Conservation (phyloP, 2,888 invertebrate species). For the Stenoptilia bipunctidactyla region DNA sequence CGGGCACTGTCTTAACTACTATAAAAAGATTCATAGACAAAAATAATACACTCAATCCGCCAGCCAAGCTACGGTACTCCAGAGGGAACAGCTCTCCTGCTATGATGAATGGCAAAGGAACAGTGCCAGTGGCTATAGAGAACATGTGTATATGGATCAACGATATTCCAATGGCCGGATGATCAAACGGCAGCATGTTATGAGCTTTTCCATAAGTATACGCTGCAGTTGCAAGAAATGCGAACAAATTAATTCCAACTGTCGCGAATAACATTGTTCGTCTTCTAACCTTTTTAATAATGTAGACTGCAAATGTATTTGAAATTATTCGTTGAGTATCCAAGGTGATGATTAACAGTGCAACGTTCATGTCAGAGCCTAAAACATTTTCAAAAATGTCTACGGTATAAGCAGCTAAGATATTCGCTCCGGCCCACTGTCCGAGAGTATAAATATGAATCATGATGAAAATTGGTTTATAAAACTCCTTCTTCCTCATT, state of each 20-base stretch:
- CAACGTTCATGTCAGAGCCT: constrained; percentile 28
- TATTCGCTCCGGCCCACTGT: constrained; percentile 43
- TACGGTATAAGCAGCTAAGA: constrained; percentile 34
- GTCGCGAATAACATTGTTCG: constrained; percentile 37
- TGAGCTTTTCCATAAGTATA: constrained; percentile 32
- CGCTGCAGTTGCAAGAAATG: constrained; percentile 29
- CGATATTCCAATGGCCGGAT: constrained; percentile 30
- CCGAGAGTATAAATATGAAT: constrained; percentile 36
- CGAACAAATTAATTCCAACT: constrained; percentile 29
- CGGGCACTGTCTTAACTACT: constrained; percentile 40
- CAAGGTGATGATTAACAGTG: constrained; percentile 37
- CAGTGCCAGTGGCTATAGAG: constrained; percentile 67
- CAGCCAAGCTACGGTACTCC: constrained; percentile 70
- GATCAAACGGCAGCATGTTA: constrained; percentile 24
- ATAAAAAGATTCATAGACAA: constrained; percentile 38
- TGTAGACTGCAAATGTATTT: constrained; percentile 34
- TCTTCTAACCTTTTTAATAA: constrained; percentile 44
- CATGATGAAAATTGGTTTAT: constrained; percentile 43
- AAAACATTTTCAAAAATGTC: constrained; percentile 40
- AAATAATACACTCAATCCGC: constrained; percentile 40
- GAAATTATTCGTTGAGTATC: constrained; percentile 44
- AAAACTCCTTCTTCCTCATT: constrained; percentile 35
- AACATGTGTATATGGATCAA: constrained; percentile 54
- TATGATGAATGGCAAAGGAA: constrained; percentile 77
- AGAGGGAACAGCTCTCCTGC: constrained; percentile 77